Evolutionary conservation across 1,140 invertebrate genomes (phyloP), one percentile per base, ranked within the genome.

Genomic region (Aphidius ervi): DNA sequence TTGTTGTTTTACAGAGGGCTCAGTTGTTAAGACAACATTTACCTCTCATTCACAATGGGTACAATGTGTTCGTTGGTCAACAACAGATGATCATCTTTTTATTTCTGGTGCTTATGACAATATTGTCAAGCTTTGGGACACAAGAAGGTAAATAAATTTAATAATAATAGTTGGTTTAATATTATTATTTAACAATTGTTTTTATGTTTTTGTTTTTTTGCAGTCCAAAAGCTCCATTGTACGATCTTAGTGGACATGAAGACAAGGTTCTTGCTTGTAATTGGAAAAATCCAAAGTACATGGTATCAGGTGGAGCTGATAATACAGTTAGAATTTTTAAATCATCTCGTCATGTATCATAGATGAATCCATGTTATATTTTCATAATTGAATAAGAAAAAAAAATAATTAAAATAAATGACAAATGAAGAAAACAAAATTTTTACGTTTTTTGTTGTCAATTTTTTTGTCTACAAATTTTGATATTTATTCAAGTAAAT

Each of bases 41-140:
- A 89, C 89, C 2, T 96, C 94, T 1, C 97, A 99, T 76, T 88
- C 81, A 31, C 88, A 91, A 42, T 98, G 95, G 96, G 91, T 99
- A 1, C 88, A 91, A 52, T 83, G 86, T 49, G 93, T 98, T 0
- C 81, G 84, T 61, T 99, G 97, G 97, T 95, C 93, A 0, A 86
- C 83, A n/a, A 86, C 83, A 0, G 82, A 91, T 65, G 88, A 94
- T 71, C 82, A 94, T 74, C 81, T 94, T 9, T 99, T 99, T 77
- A 83, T 99, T 4, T 98, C 95, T 9, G 95, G 93, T 5, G 88
- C 92, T 10, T 94, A 97, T 76, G 97, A 99, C 76, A 87, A 87
- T 59, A 76, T 89, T 43, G 85, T 97, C 31, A 99, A 99, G 80
- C 77, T 98, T 43, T 99, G 97, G 97, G 97, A 99, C 74, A 88